Conservation (phyloP, 2,888 invertebrate species). For the Heliconius hortense region DNA sequence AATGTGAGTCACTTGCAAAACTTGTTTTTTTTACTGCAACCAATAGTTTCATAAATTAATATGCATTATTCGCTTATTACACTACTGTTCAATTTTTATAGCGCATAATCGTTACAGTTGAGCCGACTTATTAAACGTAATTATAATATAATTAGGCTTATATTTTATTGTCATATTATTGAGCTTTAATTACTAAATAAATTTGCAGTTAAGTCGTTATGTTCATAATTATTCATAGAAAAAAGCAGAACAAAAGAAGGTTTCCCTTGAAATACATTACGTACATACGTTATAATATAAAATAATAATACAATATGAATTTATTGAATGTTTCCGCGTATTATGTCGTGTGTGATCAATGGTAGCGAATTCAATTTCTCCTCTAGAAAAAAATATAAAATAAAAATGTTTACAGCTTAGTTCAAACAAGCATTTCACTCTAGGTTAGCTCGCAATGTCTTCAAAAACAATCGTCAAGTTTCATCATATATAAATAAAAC, state of each 20-base stretch:
- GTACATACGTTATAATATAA: too few species aligned
- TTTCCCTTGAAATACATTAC: too few species aligned
- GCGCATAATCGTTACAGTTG: neutral
- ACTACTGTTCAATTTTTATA: neutral
- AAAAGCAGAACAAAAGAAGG: too few species aligned
- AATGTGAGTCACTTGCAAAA: constrained; percentile 14
- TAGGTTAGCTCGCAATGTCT: neutral
- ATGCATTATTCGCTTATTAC: neutral
- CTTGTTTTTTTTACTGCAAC: constrained; percentile 5
- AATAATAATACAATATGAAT: too few species aligned
- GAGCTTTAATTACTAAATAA: neutral
- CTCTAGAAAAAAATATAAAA: too few species aligned
- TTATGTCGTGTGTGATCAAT: too few species aligned
- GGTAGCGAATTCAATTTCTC: too few species aligned
- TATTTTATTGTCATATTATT: neutral
- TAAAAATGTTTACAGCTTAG: too few species aligned
- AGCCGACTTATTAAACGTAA: neutral
- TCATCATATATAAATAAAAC: neutral
- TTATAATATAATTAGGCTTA: neutral
- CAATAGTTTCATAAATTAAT: neutral
- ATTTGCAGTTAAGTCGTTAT: neutral
- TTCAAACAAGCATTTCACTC: neutral
- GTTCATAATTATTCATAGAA: neutral
- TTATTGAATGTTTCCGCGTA: too few species aligned
- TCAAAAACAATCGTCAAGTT: neutral